A percentile compares a stretch with the other conserved stretches of the same genome.
Conservation (phyloP, 2,113 vertebrate genomes). For the Probosciger aterrimus region DNA sequence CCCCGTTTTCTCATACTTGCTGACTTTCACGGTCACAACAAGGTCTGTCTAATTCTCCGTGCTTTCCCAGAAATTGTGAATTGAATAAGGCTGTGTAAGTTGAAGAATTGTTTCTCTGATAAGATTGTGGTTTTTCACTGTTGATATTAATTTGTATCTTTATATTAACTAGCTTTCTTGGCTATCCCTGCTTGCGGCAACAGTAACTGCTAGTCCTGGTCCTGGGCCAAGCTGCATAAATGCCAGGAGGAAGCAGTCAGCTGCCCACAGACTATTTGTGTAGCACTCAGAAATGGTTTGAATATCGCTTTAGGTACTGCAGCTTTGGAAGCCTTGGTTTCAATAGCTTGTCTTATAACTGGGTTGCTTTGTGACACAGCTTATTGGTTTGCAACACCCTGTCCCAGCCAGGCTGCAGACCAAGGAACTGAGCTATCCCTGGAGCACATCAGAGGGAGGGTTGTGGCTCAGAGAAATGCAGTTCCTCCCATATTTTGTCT, state of each 20-base stretch:
- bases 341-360: rapidly evolving
- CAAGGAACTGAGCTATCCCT: neutral
- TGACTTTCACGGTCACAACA: neutral
- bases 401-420: neutral
- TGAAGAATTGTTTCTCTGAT: constrained; percentile 50
- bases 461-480: neutral
- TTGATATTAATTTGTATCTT: constrained; percentile 29
- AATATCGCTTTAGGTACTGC: neutral
- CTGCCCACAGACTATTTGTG: neutral
- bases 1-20: neutral
- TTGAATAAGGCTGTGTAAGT: constrained; percentile 25
- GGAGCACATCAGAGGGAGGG: neutral
- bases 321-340: neutral
- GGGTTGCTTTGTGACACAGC: neutral
- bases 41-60: neutral
- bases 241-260: neutral
- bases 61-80: constrained; percentile 45
- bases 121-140: constrained; percentile 40
- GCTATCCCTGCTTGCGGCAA: neutral
- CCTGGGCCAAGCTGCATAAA: neutral
- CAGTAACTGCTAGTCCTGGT: neutral
- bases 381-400: neutral
- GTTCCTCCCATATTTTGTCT: neutral
- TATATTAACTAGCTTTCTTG: constrained; percentile 17
- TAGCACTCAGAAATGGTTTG: neutral